Evolutionary conservation across 2,888 invertebrate genomes (phyloP).

Genomic region (Epicampocera succincta): DNA sequence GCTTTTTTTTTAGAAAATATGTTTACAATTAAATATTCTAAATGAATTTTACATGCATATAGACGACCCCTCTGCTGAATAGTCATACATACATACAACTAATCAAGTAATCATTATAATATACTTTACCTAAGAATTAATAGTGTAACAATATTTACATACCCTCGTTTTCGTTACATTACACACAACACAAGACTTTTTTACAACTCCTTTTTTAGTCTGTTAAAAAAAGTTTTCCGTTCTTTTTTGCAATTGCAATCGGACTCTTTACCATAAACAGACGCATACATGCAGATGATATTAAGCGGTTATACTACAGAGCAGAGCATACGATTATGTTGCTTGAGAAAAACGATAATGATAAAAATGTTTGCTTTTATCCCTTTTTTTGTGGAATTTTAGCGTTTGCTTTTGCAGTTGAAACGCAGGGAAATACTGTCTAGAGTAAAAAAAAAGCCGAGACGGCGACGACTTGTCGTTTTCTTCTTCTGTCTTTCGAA

Average conservation of each 20-base stretch:
- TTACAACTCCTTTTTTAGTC: conserved; percentile 38
- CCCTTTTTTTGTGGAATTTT: conserved; percentile 29
- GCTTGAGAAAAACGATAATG: conserved; percentile 16
- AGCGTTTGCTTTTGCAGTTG: conserved; percentile 21
- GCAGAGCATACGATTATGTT: conserved; percentile 27
- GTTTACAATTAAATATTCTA: too few relatives aligned
- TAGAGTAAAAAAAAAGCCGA: conserved; percentile 26
- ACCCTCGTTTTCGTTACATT: conserved; percentile 64
- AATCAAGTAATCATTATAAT: background rate
- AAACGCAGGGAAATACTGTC: conserved; percentile 21
- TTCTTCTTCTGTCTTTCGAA: conserved; percentile 14
- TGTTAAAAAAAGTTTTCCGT: conserved; percentile 29
- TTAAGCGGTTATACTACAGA: conserved; percentile 28
- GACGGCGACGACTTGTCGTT: conserved; percentile 16
- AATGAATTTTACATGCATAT: too few relatives aligned
- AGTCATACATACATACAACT: background rate
- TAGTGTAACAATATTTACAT: conserved; percentile 60
- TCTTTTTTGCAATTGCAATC: conserved; percentile 43
- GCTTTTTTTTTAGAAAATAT: too few relatives aligned
- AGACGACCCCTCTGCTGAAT: too few relatives aligned
- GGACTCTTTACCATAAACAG: conserved; percentile 49
- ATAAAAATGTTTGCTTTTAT: conserved; percentile 30
- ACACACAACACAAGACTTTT: conserved; percentile 49
- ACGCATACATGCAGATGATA: conserved; percentile 5
- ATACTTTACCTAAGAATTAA: conserved; percentile 56